Percentiles rank a stretch among this genome's conserved stretches.
phyloP scores from a whole-genome alignment of 2,113 vertebrate genomes.

The Glareola pratincola region DNA sequence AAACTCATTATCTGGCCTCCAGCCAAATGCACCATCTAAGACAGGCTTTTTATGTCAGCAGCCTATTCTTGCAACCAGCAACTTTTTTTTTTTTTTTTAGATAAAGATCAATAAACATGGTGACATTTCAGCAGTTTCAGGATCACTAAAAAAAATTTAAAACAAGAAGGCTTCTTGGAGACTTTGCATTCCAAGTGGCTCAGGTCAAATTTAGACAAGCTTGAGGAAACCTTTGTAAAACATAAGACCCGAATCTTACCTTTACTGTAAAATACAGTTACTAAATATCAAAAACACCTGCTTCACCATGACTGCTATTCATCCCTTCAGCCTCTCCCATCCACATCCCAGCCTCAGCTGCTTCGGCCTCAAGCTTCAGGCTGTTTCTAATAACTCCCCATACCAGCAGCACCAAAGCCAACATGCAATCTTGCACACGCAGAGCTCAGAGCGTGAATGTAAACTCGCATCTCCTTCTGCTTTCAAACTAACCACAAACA shows the following conservation, averaged over 20 bases:
- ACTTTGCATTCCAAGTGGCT: background rate
- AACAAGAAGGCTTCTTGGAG: background rate
- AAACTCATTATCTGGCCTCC: background rate
- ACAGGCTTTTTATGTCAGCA: constrained; percentile 33
- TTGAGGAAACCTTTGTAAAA: background rate
- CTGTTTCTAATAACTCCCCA: background rate
- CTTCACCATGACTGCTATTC: background rate
- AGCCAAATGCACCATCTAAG: background rate
- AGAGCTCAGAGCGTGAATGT: background rate
- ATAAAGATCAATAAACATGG: background rate
- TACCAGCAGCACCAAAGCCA: background rate
- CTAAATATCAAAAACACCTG: background rate
- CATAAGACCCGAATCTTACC: background rate
- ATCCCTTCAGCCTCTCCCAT: background rate
- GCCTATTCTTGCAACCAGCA: background rate
- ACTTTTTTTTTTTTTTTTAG: background rate
- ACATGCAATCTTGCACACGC: background rate
- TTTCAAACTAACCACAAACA: background rate
- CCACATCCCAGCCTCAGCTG: background rate
- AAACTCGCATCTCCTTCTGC: background rate
- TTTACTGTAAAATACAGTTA: background rate
- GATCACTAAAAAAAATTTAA: background rate
- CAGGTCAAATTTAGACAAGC: background rate
- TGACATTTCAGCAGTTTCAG: background rate
- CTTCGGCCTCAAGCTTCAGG: background rate